Evolutionary conservation across 2,113 vertebrate species (phyloP), one percentile per base, ranked within the genome.

Genomic region (Fregetta grallaria): DNA sequence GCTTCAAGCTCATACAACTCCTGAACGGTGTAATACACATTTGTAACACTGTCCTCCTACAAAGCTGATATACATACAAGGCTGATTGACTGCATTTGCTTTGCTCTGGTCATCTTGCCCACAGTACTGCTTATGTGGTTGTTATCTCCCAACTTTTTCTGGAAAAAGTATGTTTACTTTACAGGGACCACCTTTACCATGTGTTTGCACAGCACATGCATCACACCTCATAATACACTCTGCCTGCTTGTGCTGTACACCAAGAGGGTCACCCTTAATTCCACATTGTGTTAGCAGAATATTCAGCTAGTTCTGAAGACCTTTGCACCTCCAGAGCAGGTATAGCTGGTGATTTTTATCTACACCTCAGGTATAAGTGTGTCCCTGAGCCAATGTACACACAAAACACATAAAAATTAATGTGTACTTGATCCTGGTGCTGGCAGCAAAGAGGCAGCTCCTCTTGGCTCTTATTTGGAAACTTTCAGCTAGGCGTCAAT

Each of bases 361-460:
- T 95, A n/a, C 58, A 79, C 42, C 66, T 96, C 62, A 92, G 72
- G 92, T 95, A 87, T 79, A 91, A 58, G 34, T 23, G 2, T 72
- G 80, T 83, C 23, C 16, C 67, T 13, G 23, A 96, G 88, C 79
- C 95, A 98, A 79, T 49, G 36, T 95, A 85, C 66, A 94, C 86
- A 94, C 29, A 79, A 94, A 95, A 93, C 78, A 92, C 91, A 95
- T 92, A 76, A 96, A 97, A 96, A 86, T 90, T 97, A 58, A 78
- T 88, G 90, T 92, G 50, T 77, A 42, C 72, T 65, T 94, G 42
- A 95, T 96, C 36, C 66, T 92, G 62, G 50, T 91, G 80, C 71
- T 82, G 85, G 66, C 92, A 62, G 63, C 50, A 96, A 90, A 97
- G 52, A 93, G 34, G 17, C 66, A 87, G 59, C 40, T 96, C 42